Percentiles rank a stretch among this genome's conserved stretches.
These are phyloP conservation scores for Calcarius lapponicus DNA, from an alignment of 2,797 vertebrate species.

Conservation along the genomic window DNA sequence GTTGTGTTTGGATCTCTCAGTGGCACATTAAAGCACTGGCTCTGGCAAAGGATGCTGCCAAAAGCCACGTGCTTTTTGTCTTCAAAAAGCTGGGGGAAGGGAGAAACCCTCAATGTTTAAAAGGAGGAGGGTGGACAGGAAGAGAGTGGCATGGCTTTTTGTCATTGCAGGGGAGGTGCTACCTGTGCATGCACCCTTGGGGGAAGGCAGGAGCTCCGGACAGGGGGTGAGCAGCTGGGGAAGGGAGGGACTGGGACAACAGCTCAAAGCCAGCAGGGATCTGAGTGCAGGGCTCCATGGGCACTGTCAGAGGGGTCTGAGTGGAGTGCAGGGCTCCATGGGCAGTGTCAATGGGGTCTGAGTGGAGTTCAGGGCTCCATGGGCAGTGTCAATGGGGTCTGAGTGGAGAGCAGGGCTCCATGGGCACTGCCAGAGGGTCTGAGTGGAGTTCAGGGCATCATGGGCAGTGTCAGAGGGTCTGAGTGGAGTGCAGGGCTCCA, in stretches of 20 bases:
- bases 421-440: background rate
- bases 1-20: fast-evolving
- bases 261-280: background rate
- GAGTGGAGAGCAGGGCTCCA: too few species aligned
- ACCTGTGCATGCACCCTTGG: fast-evolving
- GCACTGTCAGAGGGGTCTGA: background rate
- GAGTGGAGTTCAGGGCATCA: background rate
- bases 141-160: fast-evolving
- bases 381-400: background rate
- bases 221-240: background rate
- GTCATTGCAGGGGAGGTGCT: background rate
- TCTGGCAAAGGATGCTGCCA: background rate
- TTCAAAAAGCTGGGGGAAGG: background rate
- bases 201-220: background rate
- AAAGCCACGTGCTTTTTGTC: background rate
- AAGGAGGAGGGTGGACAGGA: background rate
- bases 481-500: background rate
- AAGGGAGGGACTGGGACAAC: background rate
- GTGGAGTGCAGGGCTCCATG: too few species aligned
- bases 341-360: background rate
- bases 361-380: background rate
- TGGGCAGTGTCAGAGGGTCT: background rate
- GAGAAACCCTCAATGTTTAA: background rate
- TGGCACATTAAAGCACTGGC: background rate
- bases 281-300: background rate